A percentile compares a stretch with the other conserved stretches of the same genome.
Conservation (phyloP, 2,888 invertebrate species). For the Caenorhabditis sp. region DNA sequence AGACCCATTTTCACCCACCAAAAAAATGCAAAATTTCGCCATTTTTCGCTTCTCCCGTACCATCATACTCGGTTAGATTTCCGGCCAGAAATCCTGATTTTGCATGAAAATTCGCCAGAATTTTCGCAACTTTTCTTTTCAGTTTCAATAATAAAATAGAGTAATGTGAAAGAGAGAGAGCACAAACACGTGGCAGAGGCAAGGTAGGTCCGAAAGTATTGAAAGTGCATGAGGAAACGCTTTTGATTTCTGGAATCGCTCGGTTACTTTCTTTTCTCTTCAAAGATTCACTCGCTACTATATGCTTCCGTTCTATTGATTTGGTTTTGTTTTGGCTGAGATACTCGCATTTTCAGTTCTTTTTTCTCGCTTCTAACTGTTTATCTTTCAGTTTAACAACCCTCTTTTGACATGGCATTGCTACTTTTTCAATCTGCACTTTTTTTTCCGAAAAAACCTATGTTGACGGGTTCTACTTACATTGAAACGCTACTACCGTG, state of each 20-base stretch:
- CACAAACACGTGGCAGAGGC: slow-evolving; percentile 1
- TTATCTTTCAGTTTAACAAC: slow-evolving; percentile 20
- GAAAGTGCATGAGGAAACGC: slow-evolving; percentile 47
- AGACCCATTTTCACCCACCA: slow-evolving; percentile 1
- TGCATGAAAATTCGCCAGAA: slow-evolving; percentile 59
- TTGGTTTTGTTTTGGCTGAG: slow-evolving; percentile 30
- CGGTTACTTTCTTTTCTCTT: slow-evolving; percentile 27
- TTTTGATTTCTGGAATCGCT: slow-evolving; percentile 8
- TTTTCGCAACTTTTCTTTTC: slow-evolving; percentile 53
- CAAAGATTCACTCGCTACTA: slow-evolving; percentile 20
- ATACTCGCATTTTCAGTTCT: slow-evolving; percentile 23
- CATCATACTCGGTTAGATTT: slow-evolving; percentile 51
- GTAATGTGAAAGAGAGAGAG: slow-evolving; percentile 33
- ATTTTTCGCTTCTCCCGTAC: slow-evolving; percentile 56
- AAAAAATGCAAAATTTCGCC: not conserved
- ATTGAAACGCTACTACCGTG: too few relatives aligned
- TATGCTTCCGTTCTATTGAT: slow-evolving; percentile 41
- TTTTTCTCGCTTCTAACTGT: slow-evolving; percentile 2
- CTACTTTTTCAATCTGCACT: not conserved
- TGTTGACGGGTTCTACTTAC: not conserved
- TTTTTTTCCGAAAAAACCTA: not conserved
- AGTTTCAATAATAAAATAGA: slow-evolving; percentile 69
- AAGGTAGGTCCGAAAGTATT: slow-evolving; percentile 45
- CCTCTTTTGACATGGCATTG: slow-evolving; percentile 12
- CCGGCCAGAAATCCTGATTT: slow-evolving; percentile 51